phyloP scores from a whole-genome alignment of 2,797 vertebrate species.

The Falco concolor region DNA sequence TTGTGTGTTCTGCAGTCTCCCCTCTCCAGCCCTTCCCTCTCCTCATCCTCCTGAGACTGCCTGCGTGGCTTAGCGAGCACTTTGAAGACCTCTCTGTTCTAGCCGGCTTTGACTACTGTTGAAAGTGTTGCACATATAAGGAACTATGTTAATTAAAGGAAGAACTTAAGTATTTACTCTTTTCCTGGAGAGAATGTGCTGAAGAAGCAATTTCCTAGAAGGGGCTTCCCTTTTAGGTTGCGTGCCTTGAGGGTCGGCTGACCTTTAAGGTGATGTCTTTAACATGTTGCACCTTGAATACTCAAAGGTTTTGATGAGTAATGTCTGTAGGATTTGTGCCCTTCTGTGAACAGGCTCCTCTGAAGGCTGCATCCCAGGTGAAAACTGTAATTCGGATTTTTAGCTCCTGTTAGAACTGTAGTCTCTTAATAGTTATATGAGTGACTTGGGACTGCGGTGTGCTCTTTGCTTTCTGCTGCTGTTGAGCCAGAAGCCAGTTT shows the following conservation, averaged over 20 bases:
- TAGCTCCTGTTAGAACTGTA: background rate
- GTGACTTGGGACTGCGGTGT: background rate
- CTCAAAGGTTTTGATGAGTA: background rate
- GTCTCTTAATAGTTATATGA: background rate
- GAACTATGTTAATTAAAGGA: background rate
- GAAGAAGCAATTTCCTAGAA: background rate
- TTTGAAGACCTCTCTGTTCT: background rate
- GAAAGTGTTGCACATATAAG: background rate
- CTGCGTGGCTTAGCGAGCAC: background rate
- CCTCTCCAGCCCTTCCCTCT: background rate
- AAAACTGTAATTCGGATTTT: background rate
- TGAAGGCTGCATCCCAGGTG: background rate
- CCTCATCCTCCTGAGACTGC: background rate
- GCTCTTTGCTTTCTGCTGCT: background rate
- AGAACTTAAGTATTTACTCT: background rate
- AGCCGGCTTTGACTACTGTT: background rate
- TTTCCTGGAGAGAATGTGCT: background rate
- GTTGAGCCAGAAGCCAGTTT: background rate
- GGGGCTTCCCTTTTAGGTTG: background rate
- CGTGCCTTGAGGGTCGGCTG: accelerated
- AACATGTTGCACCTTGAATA: background rate
- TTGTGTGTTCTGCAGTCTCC: background rate
- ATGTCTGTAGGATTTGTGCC: background rate
- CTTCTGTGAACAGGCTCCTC: background rate
- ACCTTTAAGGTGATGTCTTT: background rate